Percentiles rank a stretch among this genome's conserved stretches.
Evolutionary conservation across 2,797 vertebrate species (phyloP).

Genomic region (Xerus rutilus): DNA sequence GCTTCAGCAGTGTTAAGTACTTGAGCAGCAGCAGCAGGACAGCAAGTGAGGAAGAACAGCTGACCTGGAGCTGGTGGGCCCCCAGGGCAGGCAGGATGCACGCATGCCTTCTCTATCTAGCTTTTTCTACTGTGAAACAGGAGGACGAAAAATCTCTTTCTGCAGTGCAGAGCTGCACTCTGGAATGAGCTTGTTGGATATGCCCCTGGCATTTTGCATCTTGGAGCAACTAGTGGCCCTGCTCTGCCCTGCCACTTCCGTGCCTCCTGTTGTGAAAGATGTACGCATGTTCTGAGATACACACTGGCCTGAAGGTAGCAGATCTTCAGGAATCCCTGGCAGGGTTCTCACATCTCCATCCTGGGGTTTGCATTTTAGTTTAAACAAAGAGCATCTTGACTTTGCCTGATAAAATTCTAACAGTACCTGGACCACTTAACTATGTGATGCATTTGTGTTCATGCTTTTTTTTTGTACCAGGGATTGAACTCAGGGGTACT

Average conservation of each 20-base stretch:
- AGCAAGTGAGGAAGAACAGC: constrained; percentile 78
- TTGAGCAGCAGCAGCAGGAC: constrained; percentile 77
- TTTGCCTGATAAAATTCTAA: not conserved
- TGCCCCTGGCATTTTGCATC: constrained; percentile 80
- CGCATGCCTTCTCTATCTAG: constrained; percentile 74
- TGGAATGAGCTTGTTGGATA: constrained; percentile 73
- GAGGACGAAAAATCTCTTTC: constrained; percentile 2
- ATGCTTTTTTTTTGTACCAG: not conserved
- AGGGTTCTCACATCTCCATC: not conserved
- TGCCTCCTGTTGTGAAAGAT: constrained; percentile 27
- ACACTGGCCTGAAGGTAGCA: not conserved
- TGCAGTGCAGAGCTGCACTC: constrained; percentile 79
- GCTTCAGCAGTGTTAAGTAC: constrained; percentile 71
- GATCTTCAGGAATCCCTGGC: not conserved
- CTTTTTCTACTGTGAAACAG: constrained; percentile 67
- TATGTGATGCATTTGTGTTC: not conserved
- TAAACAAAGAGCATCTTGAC: not conserved
- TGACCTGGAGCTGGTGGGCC: constrained; percentile 58
- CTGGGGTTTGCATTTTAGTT: not conserved
- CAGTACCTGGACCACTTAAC: not conserved
- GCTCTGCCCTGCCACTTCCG: constrained; percentile 42
- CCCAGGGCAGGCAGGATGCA: constrained; percentile 79
- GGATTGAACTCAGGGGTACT: too few relatives aligned
- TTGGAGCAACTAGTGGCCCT: constrained; percentile 73
- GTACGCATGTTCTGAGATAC: not conserved